Conservation (phyloP, 2,888 invertebrate genomes). For the Eupithecia abbreviata region DNA sequence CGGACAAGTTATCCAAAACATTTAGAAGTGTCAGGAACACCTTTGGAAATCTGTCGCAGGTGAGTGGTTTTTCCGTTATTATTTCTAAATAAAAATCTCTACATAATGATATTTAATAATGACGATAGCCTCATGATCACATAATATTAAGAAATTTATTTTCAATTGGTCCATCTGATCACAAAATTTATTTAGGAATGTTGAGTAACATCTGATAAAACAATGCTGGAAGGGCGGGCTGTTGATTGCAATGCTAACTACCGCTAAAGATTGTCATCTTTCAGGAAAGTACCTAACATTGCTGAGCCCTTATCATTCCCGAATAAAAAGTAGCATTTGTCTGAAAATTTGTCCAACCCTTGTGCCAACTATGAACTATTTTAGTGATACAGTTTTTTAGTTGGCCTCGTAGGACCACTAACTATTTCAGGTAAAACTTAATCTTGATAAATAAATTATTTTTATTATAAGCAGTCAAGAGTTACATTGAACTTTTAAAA, state of each 20-base stretch:
- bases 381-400: neutral
- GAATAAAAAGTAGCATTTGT: neutral
- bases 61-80: constrained; percentile 50
- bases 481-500: too few relatives aligned
- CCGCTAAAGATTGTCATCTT: neutral
- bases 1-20: constrained; percentile 87
- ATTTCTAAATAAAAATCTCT: neutral
- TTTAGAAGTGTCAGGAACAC: constrained; percentile 86
- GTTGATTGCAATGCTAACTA: neutral
- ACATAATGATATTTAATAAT: neutral
- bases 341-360: too few relatives aligned
- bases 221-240: neutral
- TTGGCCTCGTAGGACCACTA: neutral
- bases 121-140: neutral
- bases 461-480: too few relatives aligned
- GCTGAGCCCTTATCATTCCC: neutral
- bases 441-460: too few relatives aligned
- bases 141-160: neutral
- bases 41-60: constrained; percentile 87
- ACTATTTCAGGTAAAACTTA: too few relatives aligned
- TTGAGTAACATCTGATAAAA: neutral
- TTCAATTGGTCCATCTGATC: neutral
- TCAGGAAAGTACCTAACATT: neutral
- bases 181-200: neutral
- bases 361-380: too few relatives aligned